Percentiles rank a stretch among this genome's conserved stretches.
Conservation (phyloP, 2,888 invertebrate species). For the Helleia helle region DNA sequence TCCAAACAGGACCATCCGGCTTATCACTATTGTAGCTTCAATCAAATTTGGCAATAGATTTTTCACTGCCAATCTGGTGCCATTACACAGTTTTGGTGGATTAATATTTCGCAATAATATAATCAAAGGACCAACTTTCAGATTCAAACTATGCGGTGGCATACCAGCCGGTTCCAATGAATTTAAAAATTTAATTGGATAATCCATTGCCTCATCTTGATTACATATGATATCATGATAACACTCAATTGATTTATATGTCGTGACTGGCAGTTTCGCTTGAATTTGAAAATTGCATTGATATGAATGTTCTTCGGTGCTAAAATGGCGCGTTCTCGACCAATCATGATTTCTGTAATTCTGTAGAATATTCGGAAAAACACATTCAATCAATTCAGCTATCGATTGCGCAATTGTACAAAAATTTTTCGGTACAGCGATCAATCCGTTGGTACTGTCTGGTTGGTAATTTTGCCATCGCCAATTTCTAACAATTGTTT, state of each 20-base stretch:
- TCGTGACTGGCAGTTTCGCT: conserved; percentile 10
- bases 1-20: too few relatives aligned
- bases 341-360: conserved; percentile 14
- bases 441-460: conserved; percentile 13
- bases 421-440: conserved; percentile 16
- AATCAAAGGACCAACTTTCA: too few relatives aligned
- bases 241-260: conserved; percentile 15
- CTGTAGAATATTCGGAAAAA: conserved; percentile 17
- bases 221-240: too few relatives aligned
- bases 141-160: conserved; percentile 16
- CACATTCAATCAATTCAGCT: conserved; percentile 17
- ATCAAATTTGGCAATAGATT: conserved; percentile 1
- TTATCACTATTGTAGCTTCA: too few relatives aligned
- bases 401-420: conserved; percentile 17
- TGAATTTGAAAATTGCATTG: conserved; percentile 12
- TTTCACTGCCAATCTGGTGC: conserved; percentile 8
- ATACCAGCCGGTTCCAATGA: conserved; percentile 13
- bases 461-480: conserved; percentile 18
- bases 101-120: conserved; percentile 18
- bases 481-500: too few relatives aligned
- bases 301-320: conserved; percentile 14
- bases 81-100: conserved; percentile 13
- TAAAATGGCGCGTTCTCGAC: conserved; percentile 14
- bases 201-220: conserved; percentile 14
- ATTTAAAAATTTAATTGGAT: conserved; percentile 20